Evolutionary conservation across 2,113 vertebrate genomes (phyloP), one percentile per base, ranked within the genome.

Genomic region (Cryptotis parvus): DNA sequence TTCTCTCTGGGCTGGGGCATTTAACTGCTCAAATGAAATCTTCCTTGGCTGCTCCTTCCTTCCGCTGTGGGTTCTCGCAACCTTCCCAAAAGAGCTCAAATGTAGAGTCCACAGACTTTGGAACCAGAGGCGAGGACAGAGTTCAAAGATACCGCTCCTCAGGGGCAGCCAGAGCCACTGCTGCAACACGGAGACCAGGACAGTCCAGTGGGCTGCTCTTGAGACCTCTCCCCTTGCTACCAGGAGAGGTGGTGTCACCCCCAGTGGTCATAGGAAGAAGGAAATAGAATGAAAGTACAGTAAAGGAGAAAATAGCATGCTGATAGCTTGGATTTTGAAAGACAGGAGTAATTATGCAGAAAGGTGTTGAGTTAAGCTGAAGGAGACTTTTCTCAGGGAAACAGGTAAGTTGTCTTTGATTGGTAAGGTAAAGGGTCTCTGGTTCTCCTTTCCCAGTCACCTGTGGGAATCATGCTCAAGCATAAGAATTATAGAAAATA

Each of bases 291-390:
- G 33, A 89, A 77, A 35, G 75, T 31, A 29, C 6, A 18, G 16
- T 61, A 22, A 66, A 68, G 27, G 37, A 39, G 58, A 29, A 68
- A 83, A 82, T 49, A 52, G 4, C 11, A 45, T 41, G 10, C 31
- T 66, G 10, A 68, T 9, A 29, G 29, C 41, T n/a, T 66, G 41
- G 63, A 74, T 83, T 81, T 68, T 74, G 68, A 84, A 85, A 91
- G 86, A 31, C 79, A 58, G 31, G 77, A 41, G 18, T 43, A 58
- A 77, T 87, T 72, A 74, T 69, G 52, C 22, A 52, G n/a, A 55
- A 88, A 83, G 43, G n/a, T 81, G 33, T 84, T 66, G 61, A 76
- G 76, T 76, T 85, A 90, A 86, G 79, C 78, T 90, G 78, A 93
- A 82, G 90, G 80, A 89, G 83, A 85, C 49, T 68, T 29, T 55